Conservation (phyloP, 2,888 invertebrate genomes). For the Thymelicus lineola region DNA sequence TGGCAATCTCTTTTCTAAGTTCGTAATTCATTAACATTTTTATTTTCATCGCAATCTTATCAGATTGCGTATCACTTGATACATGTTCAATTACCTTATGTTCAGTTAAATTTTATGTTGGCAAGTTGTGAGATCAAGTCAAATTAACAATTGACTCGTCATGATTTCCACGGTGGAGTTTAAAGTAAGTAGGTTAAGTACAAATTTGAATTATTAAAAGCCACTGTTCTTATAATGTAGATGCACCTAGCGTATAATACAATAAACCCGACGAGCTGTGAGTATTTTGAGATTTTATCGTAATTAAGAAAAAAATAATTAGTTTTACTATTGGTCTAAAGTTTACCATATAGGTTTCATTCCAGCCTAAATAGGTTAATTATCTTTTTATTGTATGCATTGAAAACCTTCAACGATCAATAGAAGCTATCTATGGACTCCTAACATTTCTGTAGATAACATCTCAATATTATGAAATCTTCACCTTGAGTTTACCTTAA, state of each 20-base stretch:
- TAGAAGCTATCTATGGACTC: constrained; percentile 46
- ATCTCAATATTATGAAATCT: constrained; percentile 56
- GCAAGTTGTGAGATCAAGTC: constrained; percentile 41
- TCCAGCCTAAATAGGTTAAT: constrained; percentile 80
- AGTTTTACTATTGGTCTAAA: constrained; percentile 71
- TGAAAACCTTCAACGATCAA: constrained; percentile 64
- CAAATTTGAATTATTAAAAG: constrained; percentile 83
- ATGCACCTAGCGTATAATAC: constrained; percentile 83
- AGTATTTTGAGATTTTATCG: constrained; percentile 85
- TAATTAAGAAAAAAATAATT: constrained; percentile 77
- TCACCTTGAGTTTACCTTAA: constrained; percentile 41
- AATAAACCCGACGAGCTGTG: constrained; percentile 85
- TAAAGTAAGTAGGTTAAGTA: constrained; percentile 80
- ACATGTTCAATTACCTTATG: constrained; percentile 33
- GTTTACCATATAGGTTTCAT: constrained; percentile 70
- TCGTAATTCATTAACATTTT: constrained; percentile 47
- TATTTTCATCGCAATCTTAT: constrained; percentile 24
- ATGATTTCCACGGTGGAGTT: constrained; percentile 68
- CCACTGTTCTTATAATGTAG: constrained; percentile 85
- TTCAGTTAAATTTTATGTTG: constrained; percentile 49
- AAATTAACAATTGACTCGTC: constrained; percentile 48
- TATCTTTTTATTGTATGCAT: constrained; percentile 66
- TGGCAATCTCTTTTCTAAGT: constrained; percentile 59
- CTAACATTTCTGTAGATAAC: constrained; percentile 58
- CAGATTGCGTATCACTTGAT: constrained; percentile 23